Conservation (phyloP, 2,113 vertebrate species). For the Hepsetus odoe region DNA sequence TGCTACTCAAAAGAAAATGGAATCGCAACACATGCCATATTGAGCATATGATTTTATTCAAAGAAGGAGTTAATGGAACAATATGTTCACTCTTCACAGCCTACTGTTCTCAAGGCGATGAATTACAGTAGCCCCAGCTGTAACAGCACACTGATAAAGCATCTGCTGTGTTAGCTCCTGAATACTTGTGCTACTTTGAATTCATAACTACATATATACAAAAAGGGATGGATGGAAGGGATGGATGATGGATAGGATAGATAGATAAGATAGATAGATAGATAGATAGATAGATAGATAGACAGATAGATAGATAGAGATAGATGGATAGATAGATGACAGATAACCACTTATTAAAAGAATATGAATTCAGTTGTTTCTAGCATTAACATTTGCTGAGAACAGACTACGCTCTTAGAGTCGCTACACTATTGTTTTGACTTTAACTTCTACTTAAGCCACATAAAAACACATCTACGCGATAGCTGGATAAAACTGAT, state of each 20-base stretch:
- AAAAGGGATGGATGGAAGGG: too few species aligned
- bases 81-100: conserved; percentile 3
- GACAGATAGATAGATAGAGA: too few species aligned
- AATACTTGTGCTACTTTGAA: too few species aligned
- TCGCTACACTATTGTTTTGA: too few species aligned
- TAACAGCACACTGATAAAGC: neutral
- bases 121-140: neutral
- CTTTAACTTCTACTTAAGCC: conserved; percentile 30
- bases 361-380: neutral
- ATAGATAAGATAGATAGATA: too few species aligned
- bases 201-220: too few species aligned
- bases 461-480: conserved; percentile 5
- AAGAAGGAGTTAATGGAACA: conserved; percentile 16
- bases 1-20: neutral
- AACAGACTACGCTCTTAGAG: too few species aligned
- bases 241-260: too few species aligned
- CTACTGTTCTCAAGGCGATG: neutral
- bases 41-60: conserved; percentile 22
- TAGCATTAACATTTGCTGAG: too few species aligned
- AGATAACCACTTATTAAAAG: neutral
- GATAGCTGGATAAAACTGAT: conserved; percentile 61
- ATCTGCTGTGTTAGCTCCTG: neutral
- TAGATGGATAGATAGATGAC: too few species aligned
- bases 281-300: too few species aligned
- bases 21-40: conserved; percentile 6